Conservation (phyloP, 2,888 invertebrate genomes). For the Lasius platythorax region DNA sequence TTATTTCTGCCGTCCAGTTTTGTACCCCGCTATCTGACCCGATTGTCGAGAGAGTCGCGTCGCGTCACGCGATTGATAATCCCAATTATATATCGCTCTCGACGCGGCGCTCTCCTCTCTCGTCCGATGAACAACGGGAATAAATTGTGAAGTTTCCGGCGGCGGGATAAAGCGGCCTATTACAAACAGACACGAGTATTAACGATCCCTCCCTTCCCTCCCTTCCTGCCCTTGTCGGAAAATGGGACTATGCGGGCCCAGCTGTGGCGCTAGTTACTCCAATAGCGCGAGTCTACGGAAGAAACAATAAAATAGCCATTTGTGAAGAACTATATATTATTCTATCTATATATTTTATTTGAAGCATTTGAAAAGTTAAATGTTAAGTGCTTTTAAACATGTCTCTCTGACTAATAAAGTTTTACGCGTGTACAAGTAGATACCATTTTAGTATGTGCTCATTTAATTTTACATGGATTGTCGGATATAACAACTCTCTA, state of each 20-base stretch:
- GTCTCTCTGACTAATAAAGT: neutral
- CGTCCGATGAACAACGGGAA: constrained; percentile 25
- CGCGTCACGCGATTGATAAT: constrained; percentile 45
- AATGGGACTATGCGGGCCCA: constrained; percentile 68
- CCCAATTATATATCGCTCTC: constrained; percentile 45
- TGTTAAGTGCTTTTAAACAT: neutral
- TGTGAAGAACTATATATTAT: constrained; percentile 5
- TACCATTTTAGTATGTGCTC: neutral
- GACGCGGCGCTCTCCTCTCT: constrained; percentile 20
- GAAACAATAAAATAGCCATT: constrained; percentile 57
- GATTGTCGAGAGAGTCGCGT: constrained; percentile 35
- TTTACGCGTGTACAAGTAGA: neutral
- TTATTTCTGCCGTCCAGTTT: constrained; percentile 76
- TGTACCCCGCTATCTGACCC: constrained; percentile 53
- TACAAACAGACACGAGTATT: constrained; percentile 31
- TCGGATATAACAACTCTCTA: neutral
- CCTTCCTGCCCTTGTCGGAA: neutral
- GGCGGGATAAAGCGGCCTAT: constrained; percentile 12
- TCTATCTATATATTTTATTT: neutral
- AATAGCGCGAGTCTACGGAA: constrained; percentile 34
- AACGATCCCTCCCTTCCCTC: neutral
- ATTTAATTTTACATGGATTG: neutral
- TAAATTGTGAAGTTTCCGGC: constrained; percentile 50
- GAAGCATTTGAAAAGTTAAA: neutral
- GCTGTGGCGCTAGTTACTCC: constrained; percentile 51